Conservation (phyloP, 2,797 vertebrate genomes). For the Danio jaintianensis region DNA sequence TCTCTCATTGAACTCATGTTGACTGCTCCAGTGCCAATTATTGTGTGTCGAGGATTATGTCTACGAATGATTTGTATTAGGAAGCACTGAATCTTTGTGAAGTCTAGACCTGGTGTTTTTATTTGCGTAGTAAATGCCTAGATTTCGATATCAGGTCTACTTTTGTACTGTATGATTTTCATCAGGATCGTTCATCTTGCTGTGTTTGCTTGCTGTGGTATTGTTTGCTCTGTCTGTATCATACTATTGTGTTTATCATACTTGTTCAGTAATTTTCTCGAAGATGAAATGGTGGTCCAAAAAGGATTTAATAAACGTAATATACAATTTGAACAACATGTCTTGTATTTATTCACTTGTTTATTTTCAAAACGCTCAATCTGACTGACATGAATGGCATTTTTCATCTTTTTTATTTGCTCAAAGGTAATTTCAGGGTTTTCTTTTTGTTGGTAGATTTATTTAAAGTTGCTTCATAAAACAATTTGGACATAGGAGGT, state of each 20-base stretch:
- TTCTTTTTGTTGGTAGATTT: neutral
- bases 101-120: slow-evolving; percentile 33
- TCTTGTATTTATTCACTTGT: neutral
- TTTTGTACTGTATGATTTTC: slow-evolving; percentile 33
- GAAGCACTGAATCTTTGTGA: slow-evolving; percentile 40
- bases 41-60: slow-evolving; percentile 28
- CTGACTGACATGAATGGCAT: neutral
- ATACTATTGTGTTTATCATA: slow-evolving; percentile 28
- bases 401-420: neutral
- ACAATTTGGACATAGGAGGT: neutral
- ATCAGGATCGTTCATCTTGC: slow-evolving; percentile 1
- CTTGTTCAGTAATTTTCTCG: slow-evolving; percentile 5
- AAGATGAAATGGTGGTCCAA: slow-evolving; percentile 16
- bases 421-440: neutral
- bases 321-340: slow-evolving; percentile 1
- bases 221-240: slow-evolving; percentile 36
- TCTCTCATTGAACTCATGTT: slow-evolving; percentile 1
- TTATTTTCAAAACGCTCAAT: no score
- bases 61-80: neutral
- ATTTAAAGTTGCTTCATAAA: slow-evolving; percentile 15
- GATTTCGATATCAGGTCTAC: slow-evolving; percentile 35
- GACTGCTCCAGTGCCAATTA: slow-evolving; percentile 35
- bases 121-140: neutral
- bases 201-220: slow-evolving; percentile 37
- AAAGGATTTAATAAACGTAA: slow-evolving; percentile 39